phyloP scores from a whole-genome alignment of 1,140 invertebrate species.

The Coboldia fuscipes region DNA sequence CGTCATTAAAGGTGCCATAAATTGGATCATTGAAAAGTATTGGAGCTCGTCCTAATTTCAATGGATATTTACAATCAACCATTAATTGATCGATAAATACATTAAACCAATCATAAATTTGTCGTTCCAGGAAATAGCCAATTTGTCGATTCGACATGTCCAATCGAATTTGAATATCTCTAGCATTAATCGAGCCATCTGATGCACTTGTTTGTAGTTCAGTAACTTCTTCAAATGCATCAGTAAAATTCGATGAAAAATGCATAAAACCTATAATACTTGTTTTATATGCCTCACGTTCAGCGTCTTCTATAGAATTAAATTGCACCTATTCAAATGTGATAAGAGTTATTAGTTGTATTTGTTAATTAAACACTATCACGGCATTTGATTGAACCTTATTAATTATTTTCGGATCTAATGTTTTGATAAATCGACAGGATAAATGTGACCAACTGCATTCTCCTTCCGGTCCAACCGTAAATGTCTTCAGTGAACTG shows the following conservation, averaged over 20 bases:
- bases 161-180: conserved; percentile 32
- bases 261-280: conserved; percentile 44
- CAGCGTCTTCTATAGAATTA: conserved; percentile 29
- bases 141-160: conserved; percentile 40
- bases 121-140: conserved; percentile 34
- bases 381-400: not conserved
- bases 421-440: conserved; percentile 22
- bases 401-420: not conserved
- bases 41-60: conserved; percentile 30
- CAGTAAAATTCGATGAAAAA: conserved; percentile 54
- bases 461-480: conserved; percentile 10
- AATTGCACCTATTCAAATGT: conserved; percentile 24
- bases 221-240: conserved; percentile 30
- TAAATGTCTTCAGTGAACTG: conserved; percentile 11
- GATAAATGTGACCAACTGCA: conserved; percentile 31
- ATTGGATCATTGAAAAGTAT: conserved; percentile 45
- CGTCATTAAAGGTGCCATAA: conserved; percentile 39
- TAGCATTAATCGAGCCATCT: conserved; percentile 27
- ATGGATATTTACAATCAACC: conserved; percentile 30
- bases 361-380: not conserved
- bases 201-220: conserved; percentile 25
- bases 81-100: conserved; percentile 30
- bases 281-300: conserved; percentile 32
- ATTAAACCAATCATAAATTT: conserved; percentile 37
- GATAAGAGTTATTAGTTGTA: not conserved